phyloP scores from a whole-genome alignment of 2,888 invertebrate genomes.

The Drosophila formosana region DNA sequence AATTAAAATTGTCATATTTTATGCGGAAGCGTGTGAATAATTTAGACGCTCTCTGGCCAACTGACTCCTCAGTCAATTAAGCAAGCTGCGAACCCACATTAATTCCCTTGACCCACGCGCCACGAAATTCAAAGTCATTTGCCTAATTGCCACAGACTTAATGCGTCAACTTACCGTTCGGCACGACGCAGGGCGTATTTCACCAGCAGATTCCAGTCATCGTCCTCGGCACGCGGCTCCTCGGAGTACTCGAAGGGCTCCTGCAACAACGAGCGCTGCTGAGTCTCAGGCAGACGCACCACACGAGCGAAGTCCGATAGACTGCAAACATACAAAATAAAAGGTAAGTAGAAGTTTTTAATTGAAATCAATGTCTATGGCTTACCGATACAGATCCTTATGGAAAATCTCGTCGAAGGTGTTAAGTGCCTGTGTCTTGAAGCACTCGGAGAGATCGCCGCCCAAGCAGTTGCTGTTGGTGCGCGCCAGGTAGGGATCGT shows the following conservation, averaged over 20 bases:
- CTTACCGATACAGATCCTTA: slow-evolving; percentile 87
- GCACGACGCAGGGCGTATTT: slow-evolving; percentile 92
- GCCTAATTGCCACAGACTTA: slow-evolving; percentile 50
- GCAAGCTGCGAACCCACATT: slow-evolving; percentile 50
- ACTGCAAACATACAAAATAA: slow-evolving; percentile 76
- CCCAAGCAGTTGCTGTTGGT: slow-evolving; percentile 91
- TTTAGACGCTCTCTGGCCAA: slow-evolving; percentile 10
- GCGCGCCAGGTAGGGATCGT: slow-evolving; percentile 91
- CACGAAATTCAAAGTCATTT: slow-evolving; percentile 43
- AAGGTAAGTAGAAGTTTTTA: not conserved
- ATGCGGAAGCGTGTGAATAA: slow-evolving; percentile 46
- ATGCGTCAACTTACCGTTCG: slow-evolving; percentile 87
- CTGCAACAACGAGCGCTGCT: slow-evolving; percentile 89
- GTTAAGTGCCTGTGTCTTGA: slow-evolving; percentile 91
- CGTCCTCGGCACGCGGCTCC: slow-evolving; percentile 89
- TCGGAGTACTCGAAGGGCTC: slow-evolving; percentile 91
- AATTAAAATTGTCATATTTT: slow-evolving; percentile 46
- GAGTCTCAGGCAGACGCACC: slow-evolving; percentile 89
- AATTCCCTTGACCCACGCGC: slow-evolving; percentile 47
- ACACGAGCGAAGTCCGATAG: slow-evolving; percentile 91
- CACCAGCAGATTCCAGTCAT: slow-evolving; percentile 92
- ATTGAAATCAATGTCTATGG: not conserved
- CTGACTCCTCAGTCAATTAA: slow-evolving; percentile 23
- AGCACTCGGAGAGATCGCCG: slow-evolving; percentile 94
- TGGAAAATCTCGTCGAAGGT: slow-evolving; percentile 93